Evolutionary conservation across 1,140 invertebrate species (phyloP), one percentile per base, ranked within the genome.

Genomic region (Procambarus clarkii): DNA sequence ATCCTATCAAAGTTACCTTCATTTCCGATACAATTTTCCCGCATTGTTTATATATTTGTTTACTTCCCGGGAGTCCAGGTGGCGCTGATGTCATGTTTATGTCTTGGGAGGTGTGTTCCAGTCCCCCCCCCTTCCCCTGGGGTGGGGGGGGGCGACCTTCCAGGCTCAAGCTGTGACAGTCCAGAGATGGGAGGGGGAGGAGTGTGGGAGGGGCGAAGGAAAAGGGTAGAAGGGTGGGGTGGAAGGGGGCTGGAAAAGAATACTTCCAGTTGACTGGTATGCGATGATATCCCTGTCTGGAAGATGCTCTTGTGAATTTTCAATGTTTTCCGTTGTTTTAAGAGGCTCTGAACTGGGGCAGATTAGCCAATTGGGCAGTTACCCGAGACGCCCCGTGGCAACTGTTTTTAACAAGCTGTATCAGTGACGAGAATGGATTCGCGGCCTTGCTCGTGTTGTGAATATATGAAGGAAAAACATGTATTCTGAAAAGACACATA

Each of bases 401-500:
- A 34, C 34, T 54, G 8, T 13, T 54, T 54, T 13, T 54, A 54
- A 9, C 50, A 54, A 54, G 50, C 13, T 13, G 50, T 69, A 69
- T 69, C 64, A 69, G 64, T n/a, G 21, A 4, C 64, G 15, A 82
- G 9, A n/a, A 83, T 54, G 24, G n/a, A n/a, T 24, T 7, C 84
- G 46, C 71, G 69, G 48, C 74, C 76, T 77, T 77, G 76, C 76
- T 54, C 50, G 54, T 76, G 83, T 54, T 9, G 77, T 87, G 71
- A 87, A 54, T 87, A 60, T 77, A 21, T 58, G 76, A 76, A 24
- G 44, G n/a, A 50, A 81, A 58, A 81, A 89, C 64, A 76, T 34
- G 69, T 76, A 76, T 71, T 54, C 80, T 18, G n/a, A 83, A 74
- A 44, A 76, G 58, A 82, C 78, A 89, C 79, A 83, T 45, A 83